Conservation (phyloP, 2,113 vertebrate genomes). For the Variabilichromis moorii region DNA sequence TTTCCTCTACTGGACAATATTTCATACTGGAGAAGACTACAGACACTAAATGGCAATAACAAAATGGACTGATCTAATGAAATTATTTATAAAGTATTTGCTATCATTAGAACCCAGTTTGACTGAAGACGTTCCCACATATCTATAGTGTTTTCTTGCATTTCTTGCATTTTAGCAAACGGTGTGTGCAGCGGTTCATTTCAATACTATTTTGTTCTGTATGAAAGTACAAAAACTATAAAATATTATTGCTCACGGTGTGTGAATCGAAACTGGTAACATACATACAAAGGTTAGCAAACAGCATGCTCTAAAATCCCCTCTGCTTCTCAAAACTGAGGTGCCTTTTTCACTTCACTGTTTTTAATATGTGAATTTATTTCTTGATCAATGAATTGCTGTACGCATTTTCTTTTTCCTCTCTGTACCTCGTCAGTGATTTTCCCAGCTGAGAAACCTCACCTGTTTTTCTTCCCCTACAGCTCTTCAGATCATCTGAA, state of each 20-base stretch:
- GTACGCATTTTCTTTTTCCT: neutral
- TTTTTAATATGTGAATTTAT: neutral
- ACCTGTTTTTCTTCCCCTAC: constrained; percentile 27
- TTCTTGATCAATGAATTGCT: neutral
- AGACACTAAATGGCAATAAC: constrained; percentile 3
- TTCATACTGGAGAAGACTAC: neutral
- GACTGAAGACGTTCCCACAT: neutral
- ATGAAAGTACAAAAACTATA: neutral
- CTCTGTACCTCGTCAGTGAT: neutral
- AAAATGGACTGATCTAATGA: neutral
- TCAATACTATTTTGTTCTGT: neutral
- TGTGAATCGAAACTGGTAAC: neutral
- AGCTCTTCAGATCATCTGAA: constrained; percentile 8
- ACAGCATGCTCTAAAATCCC: constrained; percentile 15
- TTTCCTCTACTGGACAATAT: constrained; percentile 60
- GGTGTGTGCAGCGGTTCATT: neutral
- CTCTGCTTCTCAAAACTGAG: neutral
- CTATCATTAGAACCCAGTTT: neutral
- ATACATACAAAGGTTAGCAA: neutral
- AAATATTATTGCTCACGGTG: neutral
- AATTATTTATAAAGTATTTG: neutral
- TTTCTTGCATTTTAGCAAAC: neutral
- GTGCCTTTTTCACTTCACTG: neutral
- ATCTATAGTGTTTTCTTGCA: neutral
- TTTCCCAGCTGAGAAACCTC: neutral